Base-by-base conservation (phyloP, 2,888 invertebrate species). In the Ctenicera cuprea region DNA sequence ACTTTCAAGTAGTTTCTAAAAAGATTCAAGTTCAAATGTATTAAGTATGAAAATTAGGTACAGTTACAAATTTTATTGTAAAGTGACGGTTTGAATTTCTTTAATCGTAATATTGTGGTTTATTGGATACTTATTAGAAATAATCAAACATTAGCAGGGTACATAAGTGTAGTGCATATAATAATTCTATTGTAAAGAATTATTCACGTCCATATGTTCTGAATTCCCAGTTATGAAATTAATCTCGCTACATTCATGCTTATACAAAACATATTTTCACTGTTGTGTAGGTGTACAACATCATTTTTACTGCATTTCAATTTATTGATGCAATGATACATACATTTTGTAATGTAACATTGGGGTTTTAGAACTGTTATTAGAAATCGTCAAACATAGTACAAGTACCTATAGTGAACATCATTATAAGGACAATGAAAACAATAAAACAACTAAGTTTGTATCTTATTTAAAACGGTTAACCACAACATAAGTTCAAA, bases 111-210 rank as follows among this genome's bases (percentile, higher is more conserved):
- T 62, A 9, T 30, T 50, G n/a, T 18, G 11, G 38, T 61, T 54
- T 54, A 57, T 43, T 64, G 50, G 12, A 18, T 68, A 64, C 30
- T 11, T 41, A 30, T 59, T 66, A 68, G 62, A 68, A 61, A 37
- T 79, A 77, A 71, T 78, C 76, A 79, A 81, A 82, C 81, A 83
- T 84, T 84, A 84, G 85, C 84, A 84, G 85, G 84, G 84, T 84
- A 84, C 82, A 82, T 78, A 74, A 77, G 71, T 79, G 78, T 82
- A 69, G 67, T 63, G 67, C 67, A 73, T 82, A 82, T 82, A 81
- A 83, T 83, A 83, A 78, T 82, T 83, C 83, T 77, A n/a, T n/a
- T n/a, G n/a, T n/a, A 73, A 63, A 63, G 62, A 73, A 67, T 63
- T 68, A 62, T 67, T 80, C 75, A 82, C 83, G 84, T 84, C 83